Conservation (phyloP, 2,797 vertebrate species). For the Urocyon cinereoargenteus region DNA sequence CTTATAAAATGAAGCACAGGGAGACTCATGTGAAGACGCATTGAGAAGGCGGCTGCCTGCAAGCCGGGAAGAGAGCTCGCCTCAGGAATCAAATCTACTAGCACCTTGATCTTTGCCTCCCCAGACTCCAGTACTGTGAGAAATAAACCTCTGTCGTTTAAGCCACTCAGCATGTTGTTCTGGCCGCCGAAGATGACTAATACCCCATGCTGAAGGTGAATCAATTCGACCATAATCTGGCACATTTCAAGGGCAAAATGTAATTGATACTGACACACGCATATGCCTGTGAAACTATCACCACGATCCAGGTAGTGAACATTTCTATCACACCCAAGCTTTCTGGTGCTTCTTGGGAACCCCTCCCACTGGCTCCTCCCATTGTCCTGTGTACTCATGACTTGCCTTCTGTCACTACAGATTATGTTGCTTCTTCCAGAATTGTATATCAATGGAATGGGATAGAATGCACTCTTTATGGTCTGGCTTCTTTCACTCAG, state of each 20-base stretch:
- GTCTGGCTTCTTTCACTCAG: neutral
- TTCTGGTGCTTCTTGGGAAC: neutral
- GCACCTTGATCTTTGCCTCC: neutral
- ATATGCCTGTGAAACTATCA: neutral
- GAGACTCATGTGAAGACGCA: accelerated
- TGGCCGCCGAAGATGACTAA: neutral
- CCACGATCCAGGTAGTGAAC: neutral
- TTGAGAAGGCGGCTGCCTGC: neutral
- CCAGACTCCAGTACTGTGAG: neutral
- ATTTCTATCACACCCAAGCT: neutral
- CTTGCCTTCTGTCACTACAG: neutral
- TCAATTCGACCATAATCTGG: neutral
- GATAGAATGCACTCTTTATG: neutral
- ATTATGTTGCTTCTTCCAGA: neutral
- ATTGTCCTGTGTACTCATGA: neutral
- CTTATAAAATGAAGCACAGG: neutral
- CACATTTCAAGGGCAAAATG: neutral
- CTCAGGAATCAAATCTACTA: neutral
- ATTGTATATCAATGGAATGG: neutral
- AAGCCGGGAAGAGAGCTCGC: neutral
- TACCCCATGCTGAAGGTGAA: neutral
- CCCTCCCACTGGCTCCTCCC: neutral
- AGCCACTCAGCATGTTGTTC: neutral
- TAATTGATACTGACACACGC: neutral
- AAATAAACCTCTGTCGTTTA: neutral